Conservation (phyloP, 2,113 vertebrate genomes). For the Ammodramus savannarum region DNA sequence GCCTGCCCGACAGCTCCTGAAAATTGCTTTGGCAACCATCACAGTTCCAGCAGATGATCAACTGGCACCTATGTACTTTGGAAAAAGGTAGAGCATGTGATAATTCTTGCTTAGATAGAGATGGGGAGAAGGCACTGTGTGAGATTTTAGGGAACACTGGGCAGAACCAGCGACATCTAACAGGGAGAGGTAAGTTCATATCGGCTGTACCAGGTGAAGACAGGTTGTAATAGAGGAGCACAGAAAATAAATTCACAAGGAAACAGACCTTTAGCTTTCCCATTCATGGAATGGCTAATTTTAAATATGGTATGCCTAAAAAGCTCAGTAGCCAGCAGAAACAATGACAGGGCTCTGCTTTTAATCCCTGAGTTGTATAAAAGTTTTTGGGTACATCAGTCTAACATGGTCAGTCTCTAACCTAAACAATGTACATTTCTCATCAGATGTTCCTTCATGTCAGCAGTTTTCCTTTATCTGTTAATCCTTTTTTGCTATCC, state of each 20-base stretch:
- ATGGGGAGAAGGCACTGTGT: background rate
- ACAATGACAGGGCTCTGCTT: background rate
- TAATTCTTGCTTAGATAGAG: background rate
- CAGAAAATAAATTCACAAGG: background rate
- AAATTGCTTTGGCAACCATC: background rate
- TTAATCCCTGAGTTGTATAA: background rate
- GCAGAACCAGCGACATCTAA: background rate
- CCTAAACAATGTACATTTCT: background rate
- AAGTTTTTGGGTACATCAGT: background rate
- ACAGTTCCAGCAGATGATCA: background rate
- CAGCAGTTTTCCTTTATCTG: background rate
- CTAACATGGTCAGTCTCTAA: background rate
- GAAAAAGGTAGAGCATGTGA: background rate
- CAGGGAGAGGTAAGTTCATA: background rate
- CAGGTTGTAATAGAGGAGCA: background rate
- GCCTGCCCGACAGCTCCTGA: background rate
- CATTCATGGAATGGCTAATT: background rate
- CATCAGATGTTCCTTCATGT: background rate
- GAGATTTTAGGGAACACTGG: background rate
- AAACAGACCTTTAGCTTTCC: background rate
- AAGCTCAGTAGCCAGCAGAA: background rate
- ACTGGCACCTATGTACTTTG: rapidly evolving
- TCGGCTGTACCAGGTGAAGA: background rate
- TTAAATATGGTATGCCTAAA: background rate
- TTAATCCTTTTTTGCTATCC: background rate